Evolutionary conservation across 1,140 invertebrate species (phyloP), one percentile per base, ranked within the genome.

Genomic region (Sycophila sp.): DNA sequence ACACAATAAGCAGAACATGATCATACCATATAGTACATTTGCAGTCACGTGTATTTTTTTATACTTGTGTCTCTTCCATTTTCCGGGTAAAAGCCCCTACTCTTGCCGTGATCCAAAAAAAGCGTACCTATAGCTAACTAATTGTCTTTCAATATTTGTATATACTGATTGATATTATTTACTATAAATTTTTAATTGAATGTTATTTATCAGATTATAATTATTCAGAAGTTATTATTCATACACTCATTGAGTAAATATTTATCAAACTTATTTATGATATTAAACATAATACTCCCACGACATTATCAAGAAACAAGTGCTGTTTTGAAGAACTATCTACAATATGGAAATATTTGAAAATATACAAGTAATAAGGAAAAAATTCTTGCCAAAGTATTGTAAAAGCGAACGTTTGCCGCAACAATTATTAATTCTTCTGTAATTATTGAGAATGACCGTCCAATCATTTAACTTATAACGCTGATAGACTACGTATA

Each of bases 391-490:
- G 34, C 63, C 49, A 65, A 65, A 55, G 34, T 40, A 2, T 13
- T 49, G n/a, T 19, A 19, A 32, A 15, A 42, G 13, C 53, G 6
- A 49, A 15, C 51, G 6, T 72, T 22, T 64, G 47, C 65, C 47
- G 13, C 71, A 62, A 49, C 70, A 76, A 64, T 75, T 63, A 30
- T 47, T 60, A 71, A 64, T 59, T 63, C 24, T 59, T 59, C 49
- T 69, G 17, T 77, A 78, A n/a, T 73, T 40, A 56, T 79, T 79
- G 69, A 36, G 34, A 51, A 62, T 47, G 72, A 74, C 75, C 77
- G 76, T 79, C 74, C 77, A 77, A 36, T 76, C 65, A 62, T 53
- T 73, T 76, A 73, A 76, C 67, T 77, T 73, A 34, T 59, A n/a
- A n/a, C n/a, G n/a, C n/a, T n/a, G n/a, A n/a, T n/a, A n/a, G n/a